Percentiles rank a stretch among this genome's conserved stretches.
phyloP scores from a whole-genome alignment of 2,113 vertebrate species.

The Bufo bufo region DNA sequence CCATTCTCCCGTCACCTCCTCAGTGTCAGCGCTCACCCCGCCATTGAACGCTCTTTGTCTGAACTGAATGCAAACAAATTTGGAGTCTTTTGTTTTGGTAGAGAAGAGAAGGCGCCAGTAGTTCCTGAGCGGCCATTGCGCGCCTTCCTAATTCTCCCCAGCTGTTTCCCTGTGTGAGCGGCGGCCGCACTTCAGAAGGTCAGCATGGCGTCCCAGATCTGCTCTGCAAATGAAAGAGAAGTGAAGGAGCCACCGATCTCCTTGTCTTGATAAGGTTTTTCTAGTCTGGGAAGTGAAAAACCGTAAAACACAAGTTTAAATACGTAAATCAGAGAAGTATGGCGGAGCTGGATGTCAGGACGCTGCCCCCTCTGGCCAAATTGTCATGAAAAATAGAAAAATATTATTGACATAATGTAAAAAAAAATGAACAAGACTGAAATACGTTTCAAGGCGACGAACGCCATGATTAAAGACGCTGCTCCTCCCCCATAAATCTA shows the following conservation, averaged over 20 bases:
- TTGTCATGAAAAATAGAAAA: not conserved
- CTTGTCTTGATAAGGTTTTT: not conserved
- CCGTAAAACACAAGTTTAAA: not conserved
- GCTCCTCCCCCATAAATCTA: not conserved
- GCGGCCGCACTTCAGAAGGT: slow-evolving; percentile 15
- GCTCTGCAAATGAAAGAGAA: not conserved
- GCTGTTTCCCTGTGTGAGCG: slow-evolving; percentile 25
- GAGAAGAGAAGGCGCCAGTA: slow-evolving; percentile 19
- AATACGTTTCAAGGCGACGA: not conserved
- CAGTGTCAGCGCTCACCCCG: slow-evolving; percentile 10
- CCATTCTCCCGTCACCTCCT: slow-evolving; percentile 1
- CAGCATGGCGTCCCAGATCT: not conserved
- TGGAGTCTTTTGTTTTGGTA: slow-evolving; percentile 26
- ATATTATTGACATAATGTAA: not conserved
- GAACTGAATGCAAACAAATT: slow-evolving; percentile 2
- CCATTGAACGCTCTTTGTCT: slow-evolving; percentile 44
- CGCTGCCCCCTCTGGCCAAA: not conserved
- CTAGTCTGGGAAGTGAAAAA: not conserved
- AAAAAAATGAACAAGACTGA: not conserved
- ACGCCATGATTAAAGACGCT: too few relatives aligned
- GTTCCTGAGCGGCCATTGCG: slow-evolving; percentile 28
- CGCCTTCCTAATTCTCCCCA: slow-evolving; percentile 36
- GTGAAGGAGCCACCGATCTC: too few relatives aligned
- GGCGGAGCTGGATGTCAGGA: not conserved
- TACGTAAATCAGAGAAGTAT: not conserved